Conservation (phyloP, 1,140 invertebrate species). For the Drosophila ironensis region DNA sequence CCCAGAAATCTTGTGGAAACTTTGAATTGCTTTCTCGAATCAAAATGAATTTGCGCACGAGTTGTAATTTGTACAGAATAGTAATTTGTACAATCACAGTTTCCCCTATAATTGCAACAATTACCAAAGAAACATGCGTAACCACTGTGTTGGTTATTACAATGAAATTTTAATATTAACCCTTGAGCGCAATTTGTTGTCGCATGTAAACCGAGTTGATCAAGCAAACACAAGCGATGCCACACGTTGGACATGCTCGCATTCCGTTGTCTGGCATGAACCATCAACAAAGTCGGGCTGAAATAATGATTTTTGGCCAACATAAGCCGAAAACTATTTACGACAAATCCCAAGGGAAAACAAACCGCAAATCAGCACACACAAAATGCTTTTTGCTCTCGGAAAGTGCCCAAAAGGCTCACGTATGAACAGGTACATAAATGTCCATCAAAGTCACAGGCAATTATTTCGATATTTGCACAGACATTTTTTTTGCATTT, state of each 20-base stretch:
- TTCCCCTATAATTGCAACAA: too few species aligned
- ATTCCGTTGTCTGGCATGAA: too few species aligned
- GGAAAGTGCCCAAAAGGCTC: not conserved
- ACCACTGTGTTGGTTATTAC: too few species aligned
- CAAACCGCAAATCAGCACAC: conserved; percentile 27
- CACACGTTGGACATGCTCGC: too few species aligned
- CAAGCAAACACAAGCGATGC: not conserved
- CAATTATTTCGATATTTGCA: conserved; percentile 44
- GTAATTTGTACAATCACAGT: too few species aligned
- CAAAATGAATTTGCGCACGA: too few species aligned
- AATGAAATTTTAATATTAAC: too few species aligned
- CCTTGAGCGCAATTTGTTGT: too few species aligned
- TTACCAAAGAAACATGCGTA: too few species aligned
- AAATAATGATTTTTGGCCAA: conserved; percentile 16
- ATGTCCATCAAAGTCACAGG: conserved; percentile 27
- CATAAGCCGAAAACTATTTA: conserved; percentile 26
- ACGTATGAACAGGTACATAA: conserved; percentile 32
- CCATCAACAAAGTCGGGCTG: conserved; percentile 2
- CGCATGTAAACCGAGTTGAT: too few species aligned
- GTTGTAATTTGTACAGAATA: too few species aligned
- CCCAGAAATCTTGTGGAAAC: conserved; percentile 13
- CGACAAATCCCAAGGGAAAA: conserved; percentile 5
- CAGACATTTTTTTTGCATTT: conserved; percentile 34
- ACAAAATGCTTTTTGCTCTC: not conserved
- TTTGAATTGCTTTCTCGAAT: conserved; percentile 4